Evolutionary conservation across 2,888 invertebrate species (phyloP), one percentile per base, ranked within the genome.

Genomic region (Melanargia galathea): DNA sequence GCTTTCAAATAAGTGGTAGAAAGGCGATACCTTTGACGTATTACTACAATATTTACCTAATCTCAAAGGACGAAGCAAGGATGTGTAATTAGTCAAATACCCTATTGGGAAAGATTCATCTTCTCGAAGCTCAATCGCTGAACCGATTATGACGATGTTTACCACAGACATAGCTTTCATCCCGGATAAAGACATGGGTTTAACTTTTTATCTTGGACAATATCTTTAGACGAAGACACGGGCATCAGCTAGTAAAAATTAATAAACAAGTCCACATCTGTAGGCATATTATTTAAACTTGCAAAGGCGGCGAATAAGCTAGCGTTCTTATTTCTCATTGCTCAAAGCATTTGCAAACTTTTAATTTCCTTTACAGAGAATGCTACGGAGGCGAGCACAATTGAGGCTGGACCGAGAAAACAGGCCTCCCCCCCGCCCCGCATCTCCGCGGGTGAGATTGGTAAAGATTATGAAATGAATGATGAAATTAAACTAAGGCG

Each of bases 371-470:
- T 66, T 60, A 16, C 69, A 69, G 68, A 69, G 38, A 59, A 33
- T 46, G 61, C 54, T 18, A 62, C 67, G 13, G 69, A 70, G 52
- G 56, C 65, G 40, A 63, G 63, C 59, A 45, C 51, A 40, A 46
- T 63, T 18, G 75, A 72, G 45, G 60, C 69, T 33, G 57, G 62
- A n/a, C 63, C 71, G 2, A 68, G 68, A 40, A 70, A 64, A 57
- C 58, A 69, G 4, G 57, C 54, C 2, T 54, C 43, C 8, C 67
- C 60, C n/a, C 66, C 82, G 2, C 85, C 90, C 70, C 79, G 86
- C 43, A 81, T 90, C 83, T 89, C 88, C 78, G 90, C 84, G 73
- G 90, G 90, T 90, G 88, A 90, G 90, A 83, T 81, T 70, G 87
- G 87, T 87, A 88, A 87, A 85, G 67, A 75, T 62, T 62, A 62